phyloP scores from a whole-genome alignment of 2,888 invertebrate genomes.

The Dendrolimus pini region DNA sequence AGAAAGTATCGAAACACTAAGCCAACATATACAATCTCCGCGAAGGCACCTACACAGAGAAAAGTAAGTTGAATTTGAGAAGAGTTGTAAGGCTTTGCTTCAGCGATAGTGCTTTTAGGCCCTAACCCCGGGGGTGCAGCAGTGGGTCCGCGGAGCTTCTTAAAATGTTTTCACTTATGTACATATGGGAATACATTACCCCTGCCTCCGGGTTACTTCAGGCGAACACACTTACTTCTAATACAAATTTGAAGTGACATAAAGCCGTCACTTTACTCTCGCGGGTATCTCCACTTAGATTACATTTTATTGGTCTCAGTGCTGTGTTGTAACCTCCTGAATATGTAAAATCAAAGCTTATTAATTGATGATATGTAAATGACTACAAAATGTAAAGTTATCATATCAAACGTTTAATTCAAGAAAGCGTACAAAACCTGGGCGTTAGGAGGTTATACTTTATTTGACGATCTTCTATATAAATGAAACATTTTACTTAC shows the following conservation, averaged over 20 bases:
- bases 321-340: not conserved
- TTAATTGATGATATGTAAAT: not conserved
- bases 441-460: too few relatives aligned
- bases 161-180: slow-evolving; percentile 77
- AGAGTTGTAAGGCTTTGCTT: slow-evolving; percentile 77
- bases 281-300: slow-evolving; percentile 67
- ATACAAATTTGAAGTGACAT: slow-evolving; percentile 74
- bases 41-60: slow-evolving; percentile 63
- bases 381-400: too few relatives aligned
- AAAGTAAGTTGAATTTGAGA: slow-evolving; percentile 77
- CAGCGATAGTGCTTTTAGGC: slow-evolving; percentile 77
- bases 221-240: slow-evolving; percentile 70
- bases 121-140: slow-evolving; percentile 75
- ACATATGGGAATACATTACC: slow-evolving; percentile 76
- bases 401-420: too few relatives aligned
- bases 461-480: too few relatives aligned
- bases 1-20: slow-evolving; percentile 38
- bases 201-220: slow-evolving; percentile 69
- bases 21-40: slow-evolving; percentile 35
- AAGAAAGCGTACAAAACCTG: too few relatives aligned
- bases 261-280: slow-evolving; percentile 67
- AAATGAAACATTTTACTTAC: too few relatives aligned
- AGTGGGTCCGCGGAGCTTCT: slow-evolving; percentile 73
- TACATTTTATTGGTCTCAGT: slow-evolving; percentile 51
- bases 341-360: too few relatives aligned